Percentiles rank a stretch among this genome's conserved stretches.
Conservation (phyloP, 2,888 invertebrate species). For the Cantharis lateralis region DNA sequence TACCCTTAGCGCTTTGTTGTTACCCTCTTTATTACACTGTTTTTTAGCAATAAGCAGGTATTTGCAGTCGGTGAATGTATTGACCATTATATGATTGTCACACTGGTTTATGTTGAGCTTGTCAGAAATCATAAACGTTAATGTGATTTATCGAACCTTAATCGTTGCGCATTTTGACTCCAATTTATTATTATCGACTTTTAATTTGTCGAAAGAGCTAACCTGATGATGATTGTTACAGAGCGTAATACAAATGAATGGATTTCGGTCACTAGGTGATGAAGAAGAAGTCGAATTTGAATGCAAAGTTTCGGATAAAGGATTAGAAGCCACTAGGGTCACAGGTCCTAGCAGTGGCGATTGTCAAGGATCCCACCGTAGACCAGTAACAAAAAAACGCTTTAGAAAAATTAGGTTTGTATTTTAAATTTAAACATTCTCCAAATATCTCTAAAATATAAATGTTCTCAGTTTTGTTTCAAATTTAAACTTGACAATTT, state of each 20-base stretch:
- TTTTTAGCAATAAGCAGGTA: slow-evolving; percentile 46
- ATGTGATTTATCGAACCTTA: slow-evolving; percentile 42
- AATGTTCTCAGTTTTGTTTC: too few species aligned
- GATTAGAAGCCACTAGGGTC: slow-evolving; percentile 84
- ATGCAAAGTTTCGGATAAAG: slow-evolving; percentile 82
- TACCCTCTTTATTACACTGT: slow-evolving; percentile 42
- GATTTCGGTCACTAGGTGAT: slow-evolving; percentile 86
- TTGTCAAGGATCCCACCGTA: slow-evolving; percentile 81
- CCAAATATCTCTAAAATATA: too few species aligned
- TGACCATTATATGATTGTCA: slow-evolving; percentile 33
- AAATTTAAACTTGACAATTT: too few species aligned
- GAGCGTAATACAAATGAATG: slow-evolving; percentile 91
- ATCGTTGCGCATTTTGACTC: slow-evolving; percentile 29
- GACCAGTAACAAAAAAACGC: slow-evolving; percentile 81
- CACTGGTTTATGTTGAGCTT: slow-evolving; percentile 35
- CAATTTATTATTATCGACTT: slow-evolving; percentile 4
- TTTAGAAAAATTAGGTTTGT: slow-evolving; percentile 81
- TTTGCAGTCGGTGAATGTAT: slow-evolving; percentile 36
- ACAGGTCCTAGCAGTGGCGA: slow-evolving; percentile 77
- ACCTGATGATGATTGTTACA: slow-evolving; percentile 55
- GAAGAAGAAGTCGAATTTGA: slow-evolving; percentile 89
- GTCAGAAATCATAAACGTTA: slow-evolving; percentile 33
- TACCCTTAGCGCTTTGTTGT: slow-evolving; percentile 36
- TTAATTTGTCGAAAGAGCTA: background rate
- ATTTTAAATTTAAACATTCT: background rate